A percentile compares a stretch with the other conserved stretches of the same genome.
These are phyloP conservation scores for Enoplolaimus lenunculus DNA, from an alignment of 2,888 invertebrate species.

Conservation along the genomic window DNA sequence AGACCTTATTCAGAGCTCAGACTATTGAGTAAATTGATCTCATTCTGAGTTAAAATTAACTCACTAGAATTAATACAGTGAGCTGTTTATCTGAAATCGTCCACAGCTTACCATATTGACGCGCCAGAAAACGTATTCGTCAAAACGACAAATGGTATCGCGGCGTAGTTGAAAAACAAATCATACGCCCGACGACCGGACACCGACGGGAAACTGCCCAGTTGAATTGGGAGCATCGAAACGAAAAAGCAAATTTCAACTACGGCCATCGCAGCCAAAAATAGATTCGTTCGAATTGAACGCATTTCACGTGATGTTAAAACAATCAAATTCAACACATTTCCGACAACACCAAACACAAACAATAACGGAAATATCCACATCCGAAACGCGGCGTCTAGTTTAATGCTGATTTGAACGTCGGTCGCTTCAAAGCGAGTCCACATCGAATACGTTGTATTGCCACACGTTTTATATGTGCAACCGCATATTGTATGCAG, in stretches of 20 bases:
- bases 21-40: too few relatives aligned
- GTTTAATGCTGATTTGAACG: not conserved
- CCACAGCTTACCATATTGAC: constrained; percentile 17
- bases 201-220: not conserved
- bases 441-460: not conserved
- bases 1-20: too few relatives aligned
- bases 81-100: too few relatives aligned
- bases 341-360: constrained; percentile 9
- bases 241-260: not conserved
- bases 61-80: too few relatives aligned
- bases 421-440: not conserved
- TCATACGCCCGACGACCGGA: not conserved
- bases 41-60: too few relatives aligned
- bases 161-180: too few relatives aligned
- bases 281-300: not conserved
- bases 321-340: constrained; percentile 3
- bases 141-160: not conserved
- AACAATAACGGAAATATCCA: not conserved
- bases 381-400: not conserved
- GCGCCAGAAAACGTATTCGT: constrained; percentile 5
- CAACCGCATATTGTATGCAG: not conserved
- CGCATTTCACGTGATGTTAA: constrained; percentile 5
- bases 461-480: not conserved
- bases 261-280: constrained; percentile 11
- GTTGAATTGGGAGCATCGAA: not conserved